Base-by-base conservation (phyloP, 2,888 invertebrate species). In the Biston stratarius region DNA sequence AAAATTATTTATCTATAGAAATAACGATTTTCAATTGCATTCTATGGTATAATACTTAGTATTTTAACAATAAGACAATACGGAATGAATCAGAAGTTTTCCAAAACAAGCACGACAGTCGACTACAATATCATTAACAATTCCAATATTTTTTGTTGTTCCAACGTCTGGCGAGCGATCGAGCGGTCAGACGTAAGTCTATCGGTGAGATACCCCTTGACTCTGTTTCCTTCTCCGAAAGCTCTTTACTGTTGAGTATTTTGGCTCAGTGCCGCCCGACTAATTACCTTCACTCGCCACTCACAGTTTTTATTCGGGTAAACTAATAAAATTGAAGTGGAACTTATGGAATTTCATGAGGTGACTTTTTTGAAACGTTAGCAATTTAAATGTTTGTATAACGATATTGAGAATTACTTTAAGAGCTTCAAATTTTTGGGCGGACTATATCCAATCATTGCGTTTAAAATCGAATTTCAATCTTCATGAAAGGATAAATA, bases 181-280 rank as follows among this genome's bases (percentile, higher is more conserved):
- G 72, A 72, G 74, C 73, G 71, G 74, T 72, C 81, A 82, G 76
- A 78, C 79, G 80, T 82, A 79, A 81, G 70, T 74, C 74, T 73
- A 72, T 76, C 80, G 81, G 83, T 83, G 77, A 83, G 82, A 78
- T 74, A 74, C 73, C 78, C 78, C 80, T 82, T 79, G 77, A 83
- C 77, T 80, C 76, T 79, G 78, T 78, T 79, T 77, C 77, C 74
- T 76, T 59, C 64, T 61, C 74, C 77, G 71, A 75, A 75, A 78
- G 73, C 72, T 64, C 77, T 81, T 75, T 77, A 74, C 78, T 67
- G 74, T 74, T 69, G 74, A 76, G 75, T 74, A 78, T 76, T 80
- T 83, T 86, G 83, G 84, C 83, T 80, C 79, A 56, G 76, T 83
- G 85, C 85, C 84, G 76, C 74, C 69, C 74, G 70, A 74, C 80